Conservation (phyloP, 2,797 vertebrate species). For the Crypturellus tataupa region DNA sequence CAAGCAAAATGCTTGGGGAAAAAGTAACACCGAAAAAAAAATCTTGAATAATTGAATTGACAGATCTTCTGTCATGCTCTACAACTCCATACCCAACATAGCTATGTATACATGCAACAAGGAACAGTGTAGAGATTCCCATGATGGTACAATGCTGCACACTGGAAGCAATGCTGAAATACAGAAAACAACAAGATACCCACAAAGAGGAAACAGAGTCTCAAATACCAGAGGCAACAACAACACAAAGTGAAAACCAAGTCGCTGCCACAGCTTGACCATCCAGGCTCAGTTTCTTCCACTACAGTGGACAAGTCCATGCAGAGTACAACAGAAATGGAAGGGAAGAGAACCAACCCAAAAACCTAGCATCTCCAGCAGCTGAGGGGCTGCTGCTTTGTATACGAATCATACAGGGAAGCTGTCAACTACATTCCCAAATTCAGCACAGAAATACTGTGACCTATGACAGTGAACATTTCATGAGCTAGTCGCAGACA, state of each 20-base stretch:
- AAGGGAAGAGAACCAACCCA: background rate
- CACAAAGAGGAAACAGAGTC: conserved; percentile 5
- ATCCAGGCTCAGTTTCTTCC: background rate
- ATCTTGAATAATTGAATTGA: background rate
- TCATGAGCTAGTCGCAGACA: conserved; percentile 46
- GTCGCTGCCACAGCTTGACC: background rate
- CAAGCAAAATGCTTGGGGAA: background rate
- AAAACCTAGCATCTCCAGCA: background rate
- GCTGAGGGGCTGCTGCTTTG: background rate
- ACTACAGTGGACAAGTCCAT: background rate
- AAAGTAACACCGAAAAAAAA: background rate
- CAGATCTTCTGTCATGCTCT: background rate
- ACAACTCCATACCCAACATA: rapidly evolving
- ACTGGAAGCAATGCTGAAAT: conserved; percentile 28
- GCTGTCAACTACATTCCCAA: conserved; percentile 53
- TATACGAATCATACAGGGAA: background rate
- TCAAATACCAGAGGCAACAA: background rate
- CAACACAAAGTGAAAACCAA: background rate
- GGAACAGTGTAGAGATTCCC: background rate
- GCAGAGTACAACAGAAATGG: background rate
- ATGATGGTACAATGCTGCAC: conserved; percentile 8
- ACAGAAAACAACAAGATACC: conserved; percentile 5
- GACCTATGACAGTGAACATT: conserved; percentile 48
- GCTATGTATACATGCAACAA: background rate
- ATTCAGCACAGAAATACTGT: conserved; percentile 58